Percentiles rank a stretch among this genome's conserved stretches.
phyloP scores from a whole-genome alignment of 2,797 vertebrate species.

The Sebastiscus albofasciatus region DNA sequence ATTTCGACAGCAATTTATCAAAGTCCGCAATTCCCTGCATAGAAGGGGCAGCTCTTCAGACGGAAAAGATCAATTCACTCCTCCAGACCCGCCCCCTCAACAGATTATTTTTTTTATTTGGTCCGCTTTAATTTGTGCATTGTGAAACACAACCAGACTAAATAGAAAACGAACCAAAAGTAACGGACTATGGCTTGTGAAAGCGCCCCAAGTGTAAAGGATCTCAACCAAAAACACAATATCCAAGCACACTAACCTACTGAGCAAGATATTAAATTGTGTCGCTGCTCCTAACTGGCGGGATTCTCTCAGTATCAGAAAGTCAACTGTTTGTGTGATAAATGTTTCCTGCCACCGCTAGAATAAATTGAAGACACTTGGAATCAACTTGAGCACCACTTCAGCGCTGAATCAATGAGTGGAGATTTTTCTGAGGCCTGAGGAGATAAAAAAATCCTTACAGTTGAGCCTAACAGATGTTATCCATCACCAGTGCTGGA shows the following conservation, averaged over 20 bases:
- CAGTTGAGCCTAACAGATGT: constrained; percentile 61
- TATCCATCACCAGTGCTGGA: constrained; percentile 32
- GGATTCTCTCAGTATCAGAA: not conserved
- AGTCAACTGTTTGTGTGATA: not conserved
- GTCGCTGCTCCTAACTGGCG: not conserved
- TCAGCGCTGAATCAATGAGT: constrained; percentile 65
- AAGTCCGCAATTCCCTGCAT: no score
- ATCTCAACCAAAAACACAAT: not conserved
- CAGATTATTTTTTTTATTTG: no score
- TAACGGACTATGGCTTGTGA: no score
- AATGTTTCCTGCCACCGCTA: constrained; percentile 6
- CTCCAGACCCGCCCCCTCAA: no score
- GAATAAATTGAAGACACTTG: constrained; percentile 37
- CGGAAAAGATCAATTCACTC: no score
- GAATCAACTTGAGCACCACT: constrained; percentile 73
- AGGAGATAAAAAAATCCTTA: constrained; percentile 61
- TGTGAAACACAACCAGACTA: no score
- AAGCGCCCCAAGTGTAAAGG: not conserved
- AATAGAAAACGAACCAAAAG: no score
- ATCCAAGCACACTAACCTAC: not conserved
- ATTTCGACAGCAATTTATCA: no score
- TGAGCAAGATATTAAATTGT: not conserved
- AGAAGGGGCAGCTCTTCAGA: no score
- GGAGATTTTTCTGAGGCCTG: constrained; percentile 67
- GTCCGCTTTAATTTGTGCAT: no score